Base-by-base conservation (phyloP, 2,113 vertebrate species). In the Sula dactylatra region DNA sequence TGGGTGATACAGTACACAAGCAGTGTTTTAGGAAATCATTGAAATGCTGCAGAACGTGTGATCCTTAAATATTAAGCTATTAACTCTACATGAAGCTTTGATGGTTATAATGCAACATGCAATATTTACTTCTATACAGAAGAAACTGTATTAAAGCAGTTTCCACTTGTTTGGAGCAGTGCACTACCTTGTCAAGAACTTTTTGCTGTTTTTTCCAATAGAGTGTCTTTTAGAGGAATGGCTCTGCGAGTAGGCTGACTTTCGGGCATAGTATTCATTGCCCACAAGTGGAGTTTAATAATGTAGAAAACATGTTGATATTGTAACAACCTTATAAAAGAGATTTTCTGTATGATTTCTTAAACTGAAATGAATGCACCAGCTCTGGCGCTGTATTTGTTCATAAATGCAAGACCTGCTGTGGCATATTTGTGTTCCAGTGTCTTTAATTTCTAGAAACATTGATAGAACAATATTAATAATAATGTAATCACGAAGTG, bases 21-120 rank as follows among this genome's bases (percentile, higher is more conserved):
- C 49, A 82, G 77, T 80, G 36, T 91, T 94, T 82, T 79, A 96
- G 94, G 56, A 97, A 88, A 95, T 92, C 59, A 34, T 84, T 91
- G 83, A 92, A 94, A 71, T 65, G 58, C 58, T 90, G 73, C 84
- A 81, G 5, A 92, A 82, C 90, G 69, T 93, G 50, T 67, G 91
- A 88, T 58, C 38, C 21, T 93, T 85, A 85, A 76, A 86, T 95
- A 76, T 44, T 38, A 92, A 54, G 36, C 29, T 74, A 10, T 71
- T 80, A 71, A 71, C 29, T 55, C 73, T 88, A 34, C 40, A 31
- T 40, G 20, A 77, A 27, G 31, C 44, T 89, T 59, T 88, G 16
- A 29, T 40, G 13, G 12, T 58, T 88, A 31, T 67, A 70, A 54
- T 69, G 71, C 70, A 55, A 25, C 40, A 29, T 55, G n/a, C 76